Percentiles rank a stretch among this genome's conserved stretches.
Evolutionary conservation across 2,888 invertebrate species (phyloP).

Genomic region (Incurvaria masculella): DNA sequence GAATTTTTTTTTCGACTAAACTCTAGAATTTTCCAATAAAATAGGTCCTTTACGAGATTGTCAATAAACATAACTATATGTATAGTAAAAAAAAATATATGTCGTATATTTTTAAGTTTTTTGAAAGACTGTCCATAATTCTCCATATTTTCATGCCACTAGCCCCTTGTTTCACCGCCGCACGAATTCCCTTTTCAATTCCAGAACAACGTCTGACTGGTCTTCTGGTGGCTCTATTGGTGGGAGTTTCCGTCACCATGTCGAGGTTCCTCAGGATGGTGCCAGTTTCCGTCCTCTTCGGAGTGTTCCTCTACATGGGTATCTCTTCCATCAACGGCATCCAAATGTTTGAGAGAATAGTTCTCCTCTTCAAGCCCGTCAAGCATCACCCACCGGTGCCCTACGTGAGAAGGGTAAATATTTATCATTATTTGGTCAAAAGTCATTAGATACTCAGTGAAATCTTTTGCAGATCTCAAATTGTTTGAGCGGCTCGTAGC

Average conservation of each 20-base stretch:
- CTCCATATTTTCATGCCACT: too few relatives aligned
- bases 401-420: constrained; percentile 84
- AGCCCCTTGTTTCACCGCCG: too few relatives aligned
- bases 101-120: too few relatives aligned
- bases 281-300: constrained; percentile 95
- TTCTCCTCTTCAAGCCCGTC: constrained; percentile 89
- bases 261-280: constrained; percentile 76
- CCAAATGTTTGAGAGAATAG: constrained; percentile 87
- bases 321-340: constrained; percentile 92
- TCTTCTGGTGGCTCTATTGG: constrained; percentile 72
- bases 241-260: constrained; percentile 83
- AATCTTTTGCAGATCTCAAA: too few relatives aligned
- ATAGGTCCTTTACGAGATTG: too few relatives aligned
- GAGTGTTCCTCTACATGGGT: constrained; percentile 97
- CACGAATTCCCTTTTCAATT: constrained; percentile 13
- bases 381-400: constrained; percentile 92
- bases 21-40: too few relatives aligned
- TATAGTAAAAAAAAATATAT: too few relatives aligned
- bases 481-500: too few relatives aligned
- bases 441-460: too few relatives aligned
- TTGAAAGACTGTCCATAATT: too few relatives aligned
- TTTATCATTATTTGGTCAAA: too few relatives aligned
- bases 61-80: too few relatives aligned
- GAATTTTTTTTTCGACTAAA: constrained; percentile 7
- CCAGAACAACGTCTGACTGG: constrained; percentile 83